Evolutionary conservation across 64 coral and sea anemone species (phyloP), one percentile per base, ranked within the genome.

Genomic region (Acropora tenuis): DNA sequence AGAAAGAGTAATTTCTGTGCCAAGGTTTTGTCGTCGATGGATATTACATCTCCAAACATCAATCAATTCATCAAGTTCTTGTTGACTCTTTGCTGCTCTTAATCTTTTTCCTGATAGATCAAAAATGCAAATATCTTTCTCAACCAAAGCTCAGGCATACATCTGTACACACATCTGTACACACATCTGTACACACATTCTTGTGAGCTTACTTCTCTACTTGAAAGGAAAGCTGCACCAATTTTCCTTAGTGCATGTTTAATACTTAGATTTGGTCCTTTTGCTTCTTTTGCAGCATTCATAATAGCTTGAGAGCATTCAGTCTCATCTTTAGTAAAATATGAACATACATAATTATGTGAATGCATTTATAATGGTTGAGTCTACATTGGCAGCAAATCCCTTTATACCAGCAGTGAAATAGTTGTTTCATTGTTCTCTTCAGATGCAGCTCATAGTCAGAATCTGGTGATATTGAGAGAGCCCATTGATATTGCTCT

Each of bases 251-350:
- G 47, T 48, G 75, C 76, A 68, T 87, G 83, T 87, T 77, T 87
- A 67, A 92, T 47, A 72, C 77, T 87, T 84, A 92, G 63, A 77
- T 92, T 92, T 52, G 91, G 83, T 77, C 87, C 83, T 92, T 92
- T 92, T 78, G 91, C 91, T 77, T 92, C 83, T 92, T 92, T 92
- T 78, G 91, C 83, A 50, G 75, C 83, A 92, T 92, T 92, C 73
- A 87, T 85, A 60, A 92, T 92, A 77, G 83, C 91, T 80, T 92
- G 91, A 2, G 91, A 92, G 66, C 91, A 90, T 82, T 90, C 88
- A 40, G 88, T 90, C 76, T 90, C 88, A 90, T 82, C 61, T 50
- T 81, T 90, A 80, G 78, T 90, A 67, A 90, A 81, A 59, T 90
- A 90, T 0, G 88, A 90, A 71, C 87, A 89, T 5, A 78, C 17